Conservation (phyloP, 2,888 invertebrate species). For the Melieria crassipennis region DNA sequence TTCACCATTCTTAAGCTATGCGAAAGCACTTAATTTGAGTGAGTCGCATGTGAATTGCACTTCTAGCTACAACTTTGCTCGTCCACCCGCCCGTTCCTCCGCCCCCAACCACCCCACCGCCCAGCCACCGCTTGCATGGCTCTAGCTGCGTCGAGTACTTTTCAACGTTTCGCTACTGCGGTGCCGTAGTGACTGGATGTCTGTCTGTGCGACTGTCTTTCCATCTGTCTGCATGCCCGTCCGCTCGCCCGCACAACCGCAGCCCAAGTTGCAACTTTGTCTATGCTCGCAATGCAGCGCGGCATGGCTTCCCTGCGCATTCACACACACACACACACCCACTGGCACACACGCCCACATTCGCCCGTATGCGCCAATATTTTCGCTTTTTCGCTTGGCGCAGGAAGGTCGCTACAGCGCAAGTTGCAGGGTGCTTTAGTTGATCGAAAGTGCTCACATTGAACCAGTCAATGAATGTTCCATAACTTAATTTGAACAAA, state of each 20-base stretch:
- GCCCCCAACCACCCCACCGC: no score
- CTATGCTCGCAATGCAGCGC: background rate
- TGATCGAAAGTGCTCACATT: no score
- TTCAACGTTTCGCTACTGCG: no score
- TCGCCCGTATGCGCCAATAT: no score
- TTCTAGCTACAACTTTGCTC: slow-evolving; percentile 37
- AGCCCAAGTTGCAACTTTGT: background rate
- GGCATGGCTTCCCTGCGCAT: background rate
- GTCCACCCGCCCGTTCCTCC: slow-evolving; percentile 2
- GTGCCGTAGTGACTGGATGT: no score
- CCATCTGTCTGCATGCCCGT: no score
- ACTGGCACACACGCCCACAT: background rate
- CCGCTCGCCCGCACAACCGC: background rate
- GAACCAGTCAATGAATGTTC: no score
- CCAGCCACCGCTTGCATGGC: no score
- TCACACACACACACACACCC: slow-evolving; percentile 4
- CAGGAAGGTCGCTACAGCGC: background rate
- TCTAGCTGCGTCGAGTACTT: no score
- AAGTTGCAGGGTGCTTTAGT: no score
- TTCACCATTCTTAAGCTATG: slow-evolving; percentile 46
- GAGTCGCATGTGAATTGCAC: slow-evolving; percentile 43
- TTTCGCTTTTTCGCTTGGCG: background rate
- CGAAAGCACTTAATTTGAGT: slow-evolving; percentile 50
- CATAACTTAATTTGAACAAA: no score
- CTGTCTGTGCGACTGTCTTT: no score